Percentiles rank a stretch among this genome's conserved stretches.
phyloP scores from a whole-genome alignment of 2,113 vertebrate genomes.

The Colinus virginianus region DNA sequence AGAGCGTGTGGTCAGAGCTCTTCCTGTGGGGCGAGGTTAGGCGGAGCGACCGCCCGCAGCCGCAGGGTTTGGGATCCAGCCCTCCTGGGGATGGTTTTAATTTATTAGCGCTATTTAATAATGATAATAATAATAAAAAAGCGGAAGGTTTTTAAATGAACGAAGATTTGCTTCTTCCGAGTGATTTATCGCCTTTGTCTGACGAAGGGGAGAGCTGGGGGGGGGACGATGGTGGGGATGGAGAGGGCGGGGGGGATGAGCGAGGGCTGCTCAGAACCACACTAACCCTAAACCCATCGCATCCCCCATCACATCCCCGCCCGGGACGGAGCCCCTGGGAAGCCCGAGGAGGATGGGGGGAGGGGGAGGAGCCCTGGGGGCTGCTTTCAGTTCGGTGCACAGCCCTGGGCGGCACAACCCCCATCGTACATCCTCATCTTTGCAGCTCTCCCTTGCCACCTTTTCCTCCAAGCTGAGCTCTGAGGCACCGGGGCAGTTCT shows the following conservation, averaged over 20 bases:
- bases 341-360: neutral
- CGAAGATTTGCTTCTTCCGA: slow-evolving; percentile 29
- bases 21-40: slow-evolving; percentile 67
- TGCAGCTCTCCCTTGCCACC: neutral
- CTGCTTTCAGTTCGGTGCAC: fast-evolving
- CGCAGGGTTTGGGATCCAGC: slow-evolving; percentile 31
- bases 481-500: neutral
- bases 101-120: slow-evolving; percentile 28
- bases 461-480: neutral
- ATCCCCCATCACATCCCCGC: fast-evolving
- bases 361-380: neutral
- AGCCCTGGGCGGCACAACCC: neutral
- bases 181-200: slow-evolving; percentile 56
- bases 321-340: fast-evolving
- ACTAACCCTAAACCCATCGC: no score
- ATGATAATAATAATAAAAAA: no score
- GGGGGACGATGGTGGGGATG: neutral
- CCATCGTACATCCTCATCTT: neutral
- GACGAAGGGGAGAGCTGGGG: neutral
- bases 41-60: slow-evolving; percentile 47
- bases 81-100: slow-evolving; percentile 17
- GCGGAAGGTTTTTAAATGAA: neutral
- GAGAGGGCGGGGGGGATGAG: neutral
- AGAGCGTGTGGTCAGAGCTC: slow-evolving; percentile 52
- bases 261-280: fast-evolving